Percentiles rank a stretch among this genome's conserved stretches.
Evolutionary conservation across 2,797 vertebrate species (phyloP).

Genomic region (Manis crassicaudata): DNA sequence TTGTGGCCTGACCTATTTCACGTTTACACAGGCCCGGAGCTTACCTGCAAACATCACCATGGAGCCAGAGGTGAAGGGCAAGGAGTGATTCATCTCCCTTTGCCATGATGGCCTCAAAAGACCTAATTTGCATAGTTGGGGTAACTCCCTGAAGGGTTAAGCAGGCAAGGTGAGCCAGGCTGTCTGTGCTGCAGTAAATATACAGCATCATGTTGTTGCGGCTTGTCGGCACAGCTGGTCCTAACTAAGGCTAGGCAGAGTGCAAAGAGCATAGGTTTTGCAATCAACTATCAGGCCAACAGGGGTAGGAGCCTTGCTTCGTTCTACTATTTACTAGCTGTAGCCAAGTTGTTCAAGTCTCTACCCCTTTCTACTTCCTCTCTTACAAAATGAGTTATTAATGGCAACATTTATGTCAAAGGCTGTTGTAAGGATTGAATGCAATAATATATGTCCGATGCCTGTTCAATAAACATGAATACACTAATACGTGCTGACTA

Average conservation of each 20-base stretch:
- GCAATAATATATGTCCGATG: fast-evolving
- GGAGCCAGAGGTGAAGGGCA: neutral
- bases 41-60: neutral
- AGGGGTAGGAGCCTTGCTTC: fast-evolving
- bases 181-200: neutral
- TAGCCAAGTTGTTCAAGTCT: neutral
- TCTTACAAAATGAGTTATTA: neutral
- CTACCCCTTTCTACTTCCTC: neutral
- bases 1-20: slow-evolving; percentile 18
- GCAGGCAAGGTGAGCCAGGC: neutral
- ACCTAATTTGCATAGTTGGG: neutral
- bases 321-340: fast-evolving
- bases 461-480: neutral
- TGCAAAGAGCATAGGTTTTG: neutral
- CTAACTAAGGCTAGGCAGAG: neutral
- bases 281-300: neutral
- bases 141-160: neutral
- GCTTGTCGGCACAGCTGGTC: neutral
- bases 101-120: neutral
- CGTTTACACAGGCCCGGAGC: neutral
- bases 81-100: neutral
- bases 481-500: fast-evolving
- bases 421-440: neutral
- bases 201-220: fast-evolving
- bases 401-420: neutral